Evolutionary conservation across 2,797 vertebrate species (phyloP), one percentile per base, ranked within the genome.

Genomic region (Pristis pectinata): DNA sequence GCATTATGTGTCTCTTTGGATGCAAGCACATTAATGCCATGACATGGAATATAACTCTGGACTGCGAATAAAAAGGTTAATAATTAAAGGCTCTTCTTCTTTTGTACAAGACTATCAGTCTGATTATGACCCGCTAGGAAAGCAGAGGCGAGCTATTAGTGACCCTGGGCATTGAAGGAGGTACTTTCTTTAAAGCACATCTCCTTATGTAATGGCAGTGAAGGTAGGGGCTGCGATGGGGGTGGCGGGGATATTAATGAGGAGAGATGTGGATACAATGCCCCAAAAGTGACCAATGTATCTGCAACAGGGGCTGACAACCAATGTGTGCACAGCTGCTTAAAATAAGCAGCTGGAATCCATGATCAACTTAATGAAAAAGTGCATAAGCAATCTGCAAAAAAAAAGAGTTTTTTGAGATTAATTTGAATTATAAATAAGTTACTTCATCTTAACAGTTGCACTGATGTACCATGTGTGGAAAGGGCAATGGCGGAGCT

Each of bases 301-400:
- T 97, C 96, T 96, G 96, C 97, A 98, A 98, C 59, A 22, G 98
- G 97, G 97, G 97, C 97, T 97, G 97, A 97, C 96, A 98, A 98
- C 97, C 97, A 97, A 97, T 98, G 98, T 97, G 98, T n/a, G 64
- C 2, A 10, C 3, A 44, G 41, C 70, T 49, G 92, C 27, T 97
- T 97, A 97, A 98, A 97, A 97, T 97, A 98, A 98, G 98, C 98
- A 98, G 98, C 98, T 98, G 98, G 98, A 97, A 97, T 98, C 98
- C 95, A 13, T 74, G 97, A 97, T 97, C 97, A 97, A 96, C 97
- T 98, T 97, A 97, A 97, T 97, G 96, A 96, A 96, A 97, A 97
- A 97, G 97, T 95, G 96, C 95, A 92, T 96, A 97, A 96, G 97
- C 96, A 96, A 97, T 96, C 95, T 72, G 44, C 59, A 37, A 95